Base-by-base conservation (phyloP, 2,888 invertebrate species). In the Sphaerophoria rueppellii region DNA sequence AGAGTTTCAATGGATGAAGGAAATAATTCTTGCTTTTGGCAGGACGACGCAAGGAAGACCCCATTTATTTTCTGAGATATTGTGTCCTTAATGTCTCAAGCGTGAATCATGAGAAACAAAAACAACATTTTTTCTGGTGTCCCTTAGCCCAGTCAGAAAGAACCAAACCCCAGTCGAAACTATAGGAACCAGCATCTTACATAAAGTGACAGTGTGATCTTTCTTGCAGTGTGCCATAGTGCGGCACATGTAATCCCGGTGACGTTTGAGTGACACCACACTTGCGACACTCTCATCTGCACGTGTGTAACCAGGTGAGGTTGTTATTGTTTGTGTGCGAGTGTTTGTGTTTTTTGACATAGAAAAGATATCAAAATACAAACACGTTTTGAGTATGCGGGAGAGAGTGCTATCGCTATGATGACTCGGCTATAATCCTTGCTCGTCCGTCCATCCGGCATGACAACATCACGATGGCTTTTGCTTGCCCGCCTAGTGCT, bases 261-360 rank as follows among this genome's bases (percentile, higher is more conserved):
- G 81, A 77, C 81, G 57, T 73, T 76, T 85, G 85, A 77, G 70
- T 81, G 85, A 81, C 80, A 58, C 48, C 46, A 55, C 48, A 40
- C 24, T 61, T 40, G 32, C 43, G 74, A 48, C 67, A 67, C 67
- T 60, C 58, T 70, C 70, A 78, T 57, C 16, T 55, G 48, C 54
- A 71, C 78, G 67, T 79, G 70, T 65, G 57, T 67, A 60, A 43
- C 79, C 67, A 72, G 81, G 76, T 76, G 81, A 65, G 69, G 24
- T 24, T 65, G 54, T 40, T 75, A 72, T 63, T 55, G 48, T 76
- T 48, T 50, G 48, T 50, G 48, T 50, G 48, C 37, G 50, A 48
- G 24, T 24, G 24, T 24, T 24, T 24, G 24, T 24, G 24, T 24
- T 2, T 24, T 24, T 24, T 24, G 24, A 24, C 24, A 24, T 24